Evolutionary conservation across 2,888 invertebrate genomes (phyloP).

Genomic region (Ischnus inquisitorius): DNA sequence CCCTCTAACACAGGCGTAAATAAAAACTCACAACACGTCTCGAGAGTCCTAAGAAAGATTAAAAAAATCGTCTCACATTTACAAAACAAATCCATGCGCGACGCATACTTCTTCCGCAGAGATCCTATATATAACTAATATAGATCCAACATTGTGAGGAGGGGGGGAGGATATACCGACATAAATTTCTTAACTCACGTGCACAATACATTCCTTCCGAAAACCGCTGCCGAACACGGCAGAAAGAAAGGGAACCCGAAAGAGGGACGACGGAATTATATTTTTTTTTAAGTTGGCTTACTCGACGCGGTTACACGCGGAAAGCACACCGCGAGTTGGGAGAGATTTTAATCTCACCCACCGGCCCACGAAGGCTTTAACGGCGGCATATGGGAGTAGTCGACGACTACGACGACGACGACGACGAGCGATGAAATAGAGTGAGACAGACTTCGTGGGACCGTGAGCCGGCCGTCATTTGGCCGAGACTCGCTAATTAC

Average conservation of each 20-base stretch:
- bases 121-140: slow-evolving; percentile 4
- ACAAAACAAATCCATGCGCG: slow-evolving; percentile 15
- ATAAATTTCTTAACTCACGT: not conserved
- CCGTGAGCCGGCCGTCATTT: slow-evolving; percentile 80
- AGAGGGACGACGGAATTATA: slow-evolving; percentile 70
- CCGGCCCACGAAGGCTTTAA: slow-evolving; percentile 62
- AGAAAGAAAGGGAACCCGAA: slow-evolving; percentile 5
- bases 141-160: not conserved
- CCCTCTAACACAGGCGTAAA: not conserved
- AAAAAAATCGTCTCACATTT: slow-evolving; percentile 25
- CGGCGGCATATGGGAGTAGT: slow-evolving; percentile 62
- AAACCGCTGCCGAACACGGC: slow-evolving; percentile 21
- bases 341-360: slow-evolving; percentile 79
- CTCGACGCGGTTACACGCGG: slow-evolving; percentile 67
- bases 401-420: slow-evolving; percentile 24
- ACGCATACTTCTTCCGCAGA: slow-evolving; percentile 7
- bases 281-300: slow-evolving; percentile 66
- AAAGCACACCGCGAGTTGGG: slow-evolving; percentile 68
- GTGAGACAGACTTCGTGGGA: slow-evolving; percentile 78
- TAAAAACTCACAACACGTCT: not conserved
- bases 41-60: not conserved
- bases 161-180: not conserved
- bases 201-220: slow-evolving; percentile 21
- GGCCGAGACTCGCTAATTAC: slow-evolving; percentile 83
- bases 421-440: slow-evolving; percentile 57